Evolutionary conservation across 1,140 invertebrate species (phyloP), one percentile per base, ranked within the genome.

Genomic region (Dinoponera quadriceps): DNA sequence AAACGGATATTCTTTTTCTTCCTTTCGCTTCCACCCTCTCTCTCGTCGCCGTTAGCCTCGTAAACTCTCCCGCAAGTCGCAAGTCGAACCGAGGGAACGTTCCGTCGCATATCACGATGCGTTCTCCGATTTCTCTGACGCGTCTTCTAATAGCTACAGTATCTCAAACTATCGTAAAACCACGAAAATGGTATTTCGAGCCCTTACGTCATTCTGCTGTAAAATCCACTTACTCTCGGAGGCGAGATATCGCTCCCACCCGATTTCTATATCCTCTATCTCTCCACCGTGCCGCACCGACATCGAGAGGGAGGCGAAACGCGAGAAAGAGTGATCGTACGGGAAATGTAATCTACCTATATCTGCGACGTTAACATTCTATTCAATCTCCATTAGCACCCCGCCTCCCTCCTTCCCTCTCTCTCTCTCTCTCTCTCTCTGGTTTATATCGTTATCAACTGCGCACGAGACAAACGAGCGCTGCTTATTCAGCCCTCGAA

Each of bases 61-160:
- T 78, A 78, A 78, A 78, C 29, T 78, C 74, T 11, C 18, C 14
- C 9, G 33, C 5, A n/a, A 69, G 55, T 78, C 22, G 73, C 38
- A 22, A 48, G n/a, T n/a, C 29, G 49, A 44, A 69, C 3, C 33
- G 63, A 78, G 22, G 55, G 22, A 44, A 57, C 22, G 68, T 7
- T 16, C 22, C 60, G 44, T 27, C 62, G 22, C 27, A 38, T 54
- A 78, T 66, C 49, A 68, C 44, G 14, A 0, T 55, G 27, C 49
- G n/a, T 44, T 5, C 14, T 27, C 44, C 29, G 49, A 68, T 13
- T 68, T 78, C 48, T 69, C 48, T 69, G 51, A 78, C 62, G 63
- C 27, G 27, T 66, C 16, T 29, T 77, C 20, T 54, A 29, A 68
- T 14, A 13, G 38, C 33, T 2, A 1, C 18, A 44, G 9, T 57